These are phyloP conservation scores for Listrodromus nycthemerus DNA, from an alignment of 2,888 invertebrate genomes.

Conservation along the genomic window DNA sequence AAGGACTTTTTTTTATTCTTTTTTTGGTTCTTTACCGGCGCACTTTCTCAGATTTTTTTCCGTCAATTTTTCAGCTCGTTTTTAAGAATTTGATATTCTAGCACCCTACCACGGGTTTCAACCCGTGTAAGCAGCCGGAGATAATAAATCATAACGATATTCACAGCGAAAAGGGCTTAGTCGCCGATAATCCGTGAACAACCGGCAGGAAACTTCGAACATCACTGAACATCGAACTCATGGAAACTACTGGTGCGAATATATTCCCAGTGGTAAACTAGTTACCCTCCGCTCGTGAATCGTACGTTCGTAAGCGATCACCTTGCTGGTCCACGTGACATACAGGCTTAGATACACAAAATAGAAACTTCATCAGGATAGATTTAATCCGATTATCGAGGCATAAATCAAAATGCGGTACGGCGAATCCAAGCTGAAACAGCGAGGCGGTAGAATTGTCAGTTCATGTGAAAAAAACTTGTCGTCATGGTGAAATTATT, in stretches of 20 bases:
- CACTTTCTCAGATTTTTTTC: no score
- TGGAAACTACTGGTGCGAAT: slow-evolving; percentile 22
- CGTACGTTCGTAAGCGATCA: neutral
- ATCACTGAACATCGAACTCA: neutral
- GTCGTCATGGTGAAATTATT: neutral
- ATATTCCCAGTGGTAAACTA: slow-evolving; percentile 15
- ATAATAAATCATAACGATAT: slow-evolving; percentile 22
- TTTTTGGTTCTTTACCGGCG: no score
- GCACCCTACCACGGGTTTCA: no score
- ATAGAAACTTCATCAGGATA: neutral
- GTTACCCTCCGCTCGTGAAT: slow-evolving; percentile 5
- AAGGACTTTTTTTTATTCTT: no score
- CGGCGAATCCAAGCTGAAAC: neutral
- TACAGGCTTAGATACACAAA: neutral
- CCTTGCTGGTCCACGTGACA: neutral
- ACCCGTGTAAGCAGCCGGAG: neutral
- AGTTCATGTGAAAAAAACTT: neutral
- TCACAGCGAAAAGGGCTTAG: slow-evolving; percentile 21
- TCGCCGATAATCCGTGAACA: slow-evolving; percentile 8
- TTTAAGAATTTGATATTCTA: no score
- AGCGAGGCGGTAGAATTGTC: neutral
- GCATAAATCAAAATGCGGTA: neutral
- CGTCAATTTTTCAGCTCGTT: no score
- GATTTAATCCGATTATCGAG: neutral
- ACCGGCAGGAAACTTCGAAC: neutral